Conservation (phyloP, 2,113 vertebrate species). For the Cyanoderma ruficeps region DNA sequence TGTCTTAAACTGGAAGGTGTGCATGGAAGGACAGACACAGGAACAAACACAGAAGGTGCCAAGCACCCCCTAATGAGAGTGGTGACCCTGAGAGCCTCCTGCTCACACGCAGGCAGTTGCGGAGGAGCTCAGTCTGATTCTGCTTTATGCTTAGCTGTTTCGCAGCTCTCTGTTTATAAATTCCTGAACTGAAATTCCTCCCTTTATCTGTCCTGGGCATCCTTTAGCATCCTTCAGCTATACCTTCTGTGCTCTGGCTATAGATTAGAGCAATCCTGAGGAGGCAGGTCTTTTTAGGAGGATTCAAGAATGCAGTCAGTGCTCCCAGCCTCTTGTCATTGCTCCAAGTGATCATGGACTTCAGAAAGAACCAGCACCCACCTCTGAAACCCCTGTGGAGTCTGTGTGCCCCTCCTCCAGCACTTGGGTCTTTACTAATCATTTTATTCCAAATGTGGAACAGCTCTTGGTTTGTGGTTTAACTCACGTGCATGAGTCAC, state of each 20-base stretch:
- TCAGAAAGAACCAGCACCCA: background rate
- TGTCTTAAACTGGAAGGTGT: background rate
- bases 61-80: background rate
- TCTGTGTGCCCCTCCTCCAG: background rate
- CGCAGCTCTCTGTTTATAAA: background rate
- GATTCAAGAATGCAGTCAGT: background rate
- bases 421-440: background rate
- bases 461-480: background rate
- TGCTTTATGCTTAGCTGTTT: background rate
- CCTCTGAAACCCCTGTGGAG: background rate
- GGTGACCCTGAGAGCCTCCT: background rate
- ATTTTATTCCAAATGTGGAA: background rate
- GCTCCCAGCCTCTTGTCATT: background rate
- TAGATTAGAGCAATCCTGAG: background rate
- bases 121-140: background rate
- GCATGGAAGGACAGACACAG: rapidly evolving
- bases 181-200: background rate
- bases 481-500: background rate
- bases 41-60: background rate
- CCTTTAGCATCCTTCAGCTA: background rate
- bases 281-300: background rate
- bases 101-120: rapidly evolving
- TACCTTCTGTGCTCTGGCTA: background rate
- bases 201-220: background rate
- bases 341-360: background rate